Evolutionary conservation across 2,888 invertebrate genomes (phyloP).

Genomic region (Caenorhabditis angaria): DNA sequence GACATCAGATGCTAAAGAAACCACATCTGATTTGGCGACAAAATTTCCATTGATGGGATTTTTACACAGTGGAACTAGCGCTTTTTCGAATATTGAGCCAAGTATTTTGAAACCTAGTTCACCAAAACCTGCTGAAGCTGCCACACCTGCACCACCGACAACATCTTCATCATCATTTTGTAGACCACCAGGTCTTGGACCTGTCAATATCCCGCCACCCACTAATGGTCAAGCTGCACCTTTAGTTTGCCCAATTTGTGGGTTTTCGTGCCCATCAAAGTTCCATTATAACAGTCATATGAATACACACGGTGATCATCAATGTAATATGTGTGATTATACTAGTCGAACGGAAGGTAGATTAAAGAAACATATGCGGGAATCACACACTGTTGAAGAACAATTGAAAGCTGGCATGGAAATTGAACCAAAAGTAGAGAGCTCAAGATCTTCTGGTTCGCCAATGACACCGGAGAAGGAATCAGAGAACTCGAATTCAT

Average conservation of each 20-base stretch:
- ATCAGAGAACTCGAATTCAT: constrained; percentile 18
- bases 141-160: constrained; percentile 10
- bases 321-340: constrained; percentile 77
- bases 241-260: constrained; percentile 74
- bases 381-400: constrained; percentile 74
- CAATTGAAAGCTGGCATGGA: constrained; percentile 70
- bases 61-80: constrained; percentile 21
- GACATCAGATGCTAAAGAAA: constrained; percentile 17
- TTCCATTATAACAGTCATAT: constrained; percentile 77
- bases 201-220: constrained; percentile 46
- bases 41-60: constrained; percentile 16
- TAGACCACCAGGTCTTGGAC: constrained; percentile 62
- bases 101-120: constrained; percentile 2
- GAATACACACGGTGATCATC: constrained; percentile 76
- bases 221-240: constrained; percentile 44
- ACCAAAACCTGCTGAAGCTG: neutral
- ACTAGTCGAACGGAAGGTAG: constrained; percentile 73
- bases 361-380: constrained; percentile 76
- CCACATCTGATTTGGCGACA: neutral
- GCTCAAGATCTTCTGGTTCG: constrained; percentile 4
- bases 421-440: constrained; percentile 45
- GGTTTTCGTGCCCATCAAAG: constrained; percentile 73
- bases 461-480: constrained; percentile 15
- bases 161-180: constrained; percentile 49
- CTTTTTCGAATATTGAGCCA: constrained; percentile 39